Percentiles rank a stretch among this genome's conserved stretches.
These are phyloP conservation scores for Terebella lapidaria DNA, from an alignment of 2,888 invertebrate species.

Conservation along the genomic window DNA sequence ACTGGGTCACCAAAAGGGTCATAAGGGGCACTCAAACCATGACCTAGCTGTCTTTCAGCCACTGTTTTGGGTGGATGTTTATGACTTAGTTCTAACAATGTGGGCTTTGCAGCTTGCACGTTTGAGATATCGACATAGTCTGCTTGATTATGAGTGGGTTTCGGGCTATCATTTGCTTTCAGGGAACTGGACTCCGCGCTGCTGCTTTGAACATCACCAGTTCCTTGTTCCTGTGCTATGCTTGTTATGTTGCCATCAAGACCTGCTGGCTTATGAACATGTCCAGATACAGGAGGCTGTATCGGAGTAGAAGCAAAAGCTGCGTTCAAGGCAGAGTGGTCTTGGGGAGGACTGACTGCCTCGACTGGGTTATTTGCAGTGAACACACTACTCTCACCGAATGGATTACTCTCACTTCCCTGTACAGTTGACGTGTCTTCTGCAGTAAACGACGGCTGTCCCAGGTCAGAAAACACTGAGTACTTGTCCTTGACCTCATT, in stretches of 20 bases:
- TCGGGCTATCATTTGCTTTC: background rate
- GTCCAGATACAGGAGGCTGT: background rate
- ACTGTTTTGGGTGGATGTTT: background rate
- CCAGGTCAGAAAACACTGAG: background rate
- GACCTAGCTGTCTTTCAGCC: background rate
- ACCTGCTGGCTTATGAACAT: background rate
- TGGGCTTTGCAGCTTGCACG: background rate
- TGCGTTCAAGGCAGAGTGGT: background rate
- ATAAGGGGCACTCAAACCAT: background rate
- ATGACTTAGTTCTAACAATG: background rate
- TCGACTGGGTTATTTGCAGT: background rate
- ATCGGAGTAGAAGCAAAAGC: background rate
- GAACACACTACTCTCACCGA: background rate
- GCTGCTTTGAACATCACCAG: background rate
- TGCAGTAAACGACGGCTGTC: background rate
- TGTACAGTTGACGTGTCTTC: background rate
- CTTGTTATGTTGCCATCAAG: background rate
- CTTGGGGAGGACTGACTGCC: background rate
- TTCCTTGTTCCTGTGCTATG: background rate
- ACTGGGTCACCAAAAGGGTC: conserved; percentile 1
- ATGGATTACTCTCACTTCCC: background rate
- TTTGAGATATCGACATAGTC: no score
- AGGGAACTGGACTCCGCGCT: background rate
- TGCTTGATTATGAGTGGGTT: no score
- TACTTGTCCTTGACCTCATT: background rate